These are phyloP conservation scores for Pelodytes ibericus DNA, from an alignment of 2,797 vertebrate genomes.

Conservation along the genomic window DNA sequence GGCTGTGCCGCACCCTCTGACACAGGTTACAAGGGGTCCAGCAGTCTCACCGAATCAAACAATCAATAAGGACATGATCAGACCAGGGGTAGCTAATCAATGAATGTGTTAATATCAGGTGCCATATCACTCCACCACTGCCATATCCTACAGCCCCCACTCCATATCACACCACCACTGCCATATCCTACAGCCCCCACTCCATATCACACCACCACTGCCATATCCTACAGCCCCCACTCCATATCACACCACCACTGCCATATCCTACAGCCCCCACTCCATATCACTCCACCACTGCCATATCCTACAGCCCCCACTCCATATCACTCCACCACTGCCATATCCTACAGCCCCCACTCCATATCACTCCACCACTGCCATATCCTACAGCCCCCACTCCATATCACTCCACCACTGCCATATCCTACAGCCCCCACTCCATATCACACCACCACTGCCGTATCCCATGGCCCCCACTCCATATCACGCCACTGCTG, in stretches of 20 bases:
- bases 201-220: neutral
- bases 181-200: neutral
- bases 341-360: neutral
- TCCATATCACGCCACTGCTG: no score
- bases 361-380: neutral
- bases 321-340: neutral
- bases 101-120: no score
- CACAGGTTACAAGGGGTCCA: no score
- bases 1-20: neutral
- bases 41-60: no score
- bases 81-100: no score
- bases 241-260: neutral
- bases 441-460: no score
- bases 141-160: no score
- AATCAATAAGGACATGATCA: no score
- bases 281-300: neutral
- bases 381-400: neutral
- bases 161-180: neutral
- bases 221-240: neutral
- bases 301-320: neutral
- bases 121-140: no score
- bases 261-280: neutral
- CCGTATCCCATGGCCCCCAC: no score
- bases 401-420: neutral
- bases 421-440: neutral